Base-by-base conservation (phyloP, 2,113 vertebrate species). In the Anoura caudifer region DNA sequence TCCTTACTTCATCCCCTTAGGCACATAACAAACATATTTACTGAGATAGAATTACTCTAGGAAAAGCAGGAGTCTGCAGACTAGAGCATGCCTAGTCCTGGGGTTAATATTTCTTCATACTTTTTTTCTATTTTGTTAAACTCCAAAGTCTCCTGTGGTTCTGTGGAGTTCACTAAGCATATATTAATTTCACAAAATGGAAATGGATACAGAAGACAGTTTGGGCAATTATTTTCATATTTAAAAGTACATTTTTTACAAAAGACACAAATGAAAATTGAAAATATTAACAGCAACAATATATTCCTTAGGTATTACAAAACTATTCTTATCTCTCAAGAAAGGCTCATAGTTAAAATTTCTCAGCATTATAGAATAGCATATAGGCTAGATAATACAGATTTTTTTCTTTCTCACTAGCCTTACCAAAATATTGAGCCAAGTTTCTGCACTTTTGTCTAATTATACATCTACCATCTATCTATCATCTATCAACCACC, bases 111-210 rank as follows among this genome's bases (percentile, higher is more conserved):
- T 77, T 81, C 2, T 15, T 15, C 13, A 67, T 41, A 10, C 20
- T 73, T 72, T 59, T 43, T 36, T 43, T 36, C 28, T 36, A 56
- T 17, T n/a, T 56, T 80, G 22, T 80, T 63, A 76, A 50, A 7
- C 26, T 76, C 19, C 12, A 36, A 84, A 79, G 16, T 16, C 4
- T 50, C 9, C 15, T 52, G 41, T 52, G 45, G 8, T 19, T 67
- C 47, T 75, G 9, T 73, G 33, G 17, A 77, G 22, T 4, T 90
- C 20, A 80, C 26, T 10, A 67, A 61, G 54, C 1, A 61, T 69
- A 5, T n/a, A 50, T 56, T 91, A 70, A 77, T 91, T 83, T 91
- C 38, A 50, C 43, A 84, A 94, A 91, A 54, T 91, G 24, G 16
- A 90, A 86, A 73, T 52, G 43, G 33, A 45, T n/a, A 72, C 43